Evolutionary conservation across 2,113 vertebrate genomes (phyloP).

Genomic region (Rhombomys opimus): DNA sequence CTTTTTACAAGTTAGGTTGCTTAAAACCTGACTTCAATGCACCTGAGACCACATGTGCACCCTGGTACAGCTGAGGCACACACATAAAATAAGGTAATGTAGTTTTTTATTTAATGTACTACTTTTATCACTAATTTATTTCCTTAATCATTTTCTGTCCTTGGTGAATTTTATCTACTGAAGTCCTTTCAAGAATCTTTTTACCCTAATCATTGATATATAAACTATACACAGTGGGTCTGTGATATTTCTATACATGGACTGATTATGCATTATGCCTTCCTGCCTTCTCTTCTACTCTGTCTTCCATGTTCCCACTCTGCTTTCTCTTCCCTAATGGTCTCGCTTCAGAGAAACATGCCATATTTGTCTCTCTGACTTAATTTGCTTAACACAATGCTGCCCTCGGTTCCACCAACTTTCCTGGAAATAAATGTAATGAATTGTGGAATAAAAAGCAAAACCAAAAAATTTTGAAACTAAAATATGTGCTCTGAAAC

Average conservation of each 20-base stretch:
- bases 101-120: background rate
- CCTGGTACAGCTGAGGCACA: background rate
- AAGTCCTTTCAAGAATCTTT: background rate
- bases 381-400: background rate
- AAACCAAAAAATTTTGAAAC: background rate
- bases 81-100: background rate
- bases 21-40: background rate
- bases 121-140: background rate
- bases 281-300: background rate
- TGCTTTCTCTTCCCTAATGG: background rate
- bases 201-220: background rate
- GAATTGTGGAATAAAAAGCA: background rate
- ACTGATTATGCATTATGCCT: background rate
- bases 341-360: background rate
- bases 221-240: background rate
- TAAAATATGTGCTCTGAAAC: background rate
- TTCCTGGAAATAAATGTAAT: background rate
- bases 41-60: background rate
- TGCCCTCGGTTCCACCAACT: background rate
- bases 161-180: background rate
- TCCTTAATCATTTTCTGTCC: background rate
- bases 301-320: background rate
- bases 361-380: background rate
- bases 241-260: background rate
- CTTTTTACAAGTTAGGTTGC: conserved; percentile 51